phyloP scores from a whole-genome alignment of 2,113 vertebrate species.

The Octodon degus region DNA sequence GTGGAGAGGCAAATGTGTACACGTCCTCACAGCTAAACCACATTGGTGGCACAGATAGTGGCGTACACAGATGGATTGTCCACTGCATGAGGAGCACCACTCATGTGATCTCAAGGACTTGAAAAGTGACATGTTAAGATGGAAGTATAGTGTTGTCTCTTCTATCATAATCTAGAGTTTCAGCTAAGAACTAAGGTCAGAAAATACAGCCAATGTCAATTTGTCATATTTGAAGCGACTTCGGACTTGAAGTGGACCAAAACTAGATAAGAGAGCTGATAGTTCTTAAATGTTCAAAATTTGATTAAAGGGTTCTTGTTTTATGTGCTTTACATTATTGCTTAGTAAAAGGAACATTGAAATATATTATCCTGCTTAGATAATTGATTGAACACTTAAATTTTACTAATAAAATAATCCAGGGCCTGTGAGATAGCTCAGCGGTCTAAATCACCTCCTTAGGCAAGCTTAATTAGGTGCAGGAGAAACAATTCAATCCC shows the following conservation, averaged over 20 bases:
- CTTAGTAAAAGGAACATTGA: not conserved
- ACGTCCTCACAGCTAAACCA: not conserved
- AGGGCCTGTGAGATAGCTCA: too few species aligned
- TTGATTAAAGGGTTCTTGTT: not conserved
- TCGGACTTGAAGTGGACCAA: not conserved
- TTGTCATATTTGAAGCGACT: not conserved
- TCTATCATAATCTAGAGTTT: not conserved
- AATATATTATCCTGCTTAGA: not conserved
- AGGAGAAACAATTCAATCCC: too few species aligned
- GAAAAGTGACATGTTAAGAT: not conserved
- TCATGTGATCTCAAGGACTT: not conserved
- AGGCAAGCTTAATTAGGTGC: too few species aligned
- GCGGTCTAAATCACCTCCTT: too few species aligned
- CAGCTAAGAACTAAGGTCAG: not conserved
- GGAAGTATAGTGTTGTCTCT: not conserved
- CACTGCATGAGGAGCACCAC: not conserved
- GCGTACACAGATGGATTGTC: not conserved
- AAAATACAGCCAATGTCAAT: not conserved
- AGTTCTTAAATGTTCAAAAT: not conserved
- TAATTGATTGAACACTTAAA: not conserved
- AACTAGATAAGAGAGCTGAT: not conserved
- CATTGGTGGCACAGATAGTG: not conserved
- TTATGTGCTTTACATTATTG: not conserved
- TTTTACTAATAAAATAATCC: not conserved
- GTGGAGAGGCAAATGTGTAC: not conserved